These are phyloP conservation scores for Philonicus albiceps DNA, from an alignment of 2,888 invertebrate species.

Conservation along the genomic window DNA sequence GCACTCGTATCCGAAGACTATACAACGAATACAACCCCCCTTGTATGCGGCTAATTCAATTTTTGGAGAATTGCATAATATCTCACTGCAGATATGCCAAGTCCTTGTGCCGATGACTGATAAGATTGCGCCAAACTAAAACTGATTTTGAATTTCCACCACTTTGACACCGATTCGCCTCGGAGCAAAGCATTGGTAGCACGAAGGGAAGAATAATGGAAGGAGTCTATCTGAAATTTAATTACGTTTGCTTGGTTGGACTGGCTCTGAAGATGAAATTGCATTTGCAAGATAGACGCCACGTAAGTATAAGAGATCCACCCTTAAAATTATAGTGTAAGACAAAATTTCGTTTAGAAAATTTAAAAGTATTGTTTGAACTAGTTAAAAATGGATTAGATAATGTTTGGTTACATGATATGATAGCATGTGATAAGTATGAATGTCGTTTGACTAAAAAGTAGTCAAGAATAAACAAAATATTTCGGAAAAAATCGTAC, in stretches of 20 bases:
- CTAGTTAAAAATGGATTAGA: not conserved
- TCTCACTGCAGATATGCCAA: not conserved
- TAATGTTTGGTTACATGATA: not conserved
- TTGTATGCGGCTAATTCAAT: not conserved
- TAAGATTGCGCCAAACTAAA: not conserved
- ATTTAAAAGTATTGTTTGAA: not conserved
- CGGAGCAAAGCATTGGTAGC: not conserved
- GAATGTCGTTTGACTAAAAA: too few species aligned
- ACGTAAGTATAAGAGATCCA: not conserved
- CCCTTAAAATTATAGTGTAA: not conserved
- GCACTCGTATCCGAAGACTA: not conserved
- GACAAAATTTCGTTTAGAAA: not conserved
- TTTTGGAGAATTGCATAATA: not conserved
- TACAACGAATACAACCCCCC: not conserved
- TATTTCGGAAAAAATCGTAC: too few species aligned
- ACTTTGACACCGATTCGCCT: not conserved
- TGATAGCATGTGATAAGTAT: too few species aligned
- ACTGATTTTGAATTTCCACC: not conserved
- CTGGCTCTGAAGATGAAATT: not conserved
- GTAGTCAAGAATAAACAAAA: too few species aligned
- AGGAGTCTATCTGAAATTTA: not conserved
- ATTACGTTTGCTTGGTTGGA: not conserved
- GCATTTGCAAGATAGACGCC: not conserved
- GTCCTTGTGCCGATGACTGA: not conserved
- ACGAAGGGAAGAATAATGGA: not conserved